Percentiles rank a stretch among this genome's conserved stretches.
These are phyloP conservation scores for Mylabris phalerata DNA, from an alignment of 1,140 invertebrate species.

Conservation along the genomic window DNA sequence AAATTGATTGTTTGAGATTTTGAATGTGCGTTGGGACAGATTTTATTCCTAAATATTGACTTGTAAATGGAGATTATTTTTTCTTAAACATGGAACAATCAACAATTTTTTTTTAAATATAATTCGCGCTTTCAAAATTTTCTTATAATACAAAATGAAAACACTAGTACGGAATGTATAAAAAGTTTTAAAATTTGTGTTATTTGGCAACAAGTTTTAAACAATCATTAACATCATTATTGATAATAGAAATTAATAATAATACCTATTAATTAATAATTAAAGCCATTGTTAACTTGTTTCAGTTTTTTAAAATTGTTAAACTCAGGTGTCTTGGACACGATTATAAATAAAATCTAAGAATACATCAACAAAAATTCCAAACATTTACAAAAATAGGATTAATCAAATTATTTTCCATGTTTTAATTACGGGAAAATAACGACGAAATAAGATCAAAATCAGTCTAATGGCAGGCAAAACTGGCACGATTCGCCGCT, in stretches of 20 bases:
- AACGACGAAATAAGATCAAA: conserved; percentile 8
- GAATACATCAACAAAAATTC: conserved; percentile 35
- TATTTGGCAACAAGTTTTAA: conserved; percentile 42
- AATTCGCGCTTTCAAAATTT: neutral
- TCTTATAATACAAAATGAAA: conserved; percentile 24
- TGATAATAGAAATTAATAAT: conserved; percentile 3
- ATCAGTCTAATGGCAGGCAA: conserved; percentile 18
- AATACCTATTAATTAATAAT: conserved; percentile 35
- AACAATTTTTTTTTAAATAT: conserved; percentile 14
- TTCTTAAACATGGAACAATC: neutral
- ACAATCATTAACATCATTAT: conserved; percentile 7
- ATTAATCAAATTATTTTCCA: conserved; percentile 21
- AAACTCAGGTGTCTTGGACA: conserved; percentile 28
- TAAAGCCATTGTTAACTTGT: conserved; percentile 40
- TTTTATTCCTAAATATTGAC: conserved; percentile 5
- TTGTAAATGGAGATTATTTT: conserved; percentile 9
- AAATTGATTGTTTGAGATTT: too few relatives aligned
- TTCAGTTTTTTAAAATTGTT: conserved; percentile 29
- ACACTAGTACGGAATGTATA: conserved; percentile 40
- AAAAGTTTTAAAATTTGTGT: conserved; percentile 37
- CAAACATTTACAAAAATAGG: conserved; percentile 38
- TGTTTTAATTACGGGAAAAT: neutral
- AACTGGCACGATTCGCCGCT: conserved; percentile 17
- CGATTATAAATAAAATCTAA: conserved; percentile 31
- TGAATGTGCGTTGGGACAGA: conserved; percentile 9